These are phyloP conservation scores for Kuschelorhynchus macadamiae DNA, from an alignment of 2,888 invertebrate genomes.

Conservation along the genomic window DNA sequence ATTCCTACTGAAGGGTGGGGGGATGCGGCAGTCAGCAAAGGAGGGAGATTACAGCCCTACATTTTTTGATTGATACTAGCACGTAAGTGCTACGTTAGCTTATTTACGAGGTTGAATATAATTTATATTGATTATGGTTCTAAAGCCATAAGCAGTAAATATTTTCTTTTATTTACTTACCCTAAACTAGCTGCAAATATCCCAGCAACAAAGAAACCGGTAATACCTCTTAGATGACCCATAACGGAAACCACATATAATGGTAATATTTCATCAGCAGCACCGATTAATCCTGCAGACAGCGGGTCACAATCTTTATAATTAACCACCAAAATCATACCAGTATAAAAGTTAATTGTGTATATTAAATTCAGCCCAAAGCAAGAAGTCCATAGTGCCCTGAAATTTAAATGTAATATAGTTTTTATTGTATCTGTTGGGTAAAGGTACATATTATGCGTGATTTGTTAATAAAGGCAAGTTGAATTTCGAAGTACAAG, in stretches of 20 bases:
- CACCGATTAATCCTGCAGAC: slow-evolving; percentile 77
- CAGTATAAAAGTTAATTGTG: slow-evolving; percentile 89
- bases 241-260: slow-evolving; percentile 90
- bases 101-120: no score
- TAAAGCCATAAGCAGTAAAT: no score
- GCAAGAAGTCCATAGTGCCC: slow-evolving; percentile 83
- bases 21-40: no score
- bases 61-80: no score
- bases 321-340: slow-evolving; percentile 69
- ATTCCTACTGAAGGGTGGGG: no score
- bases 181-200: slow-evolving; percentile 96
- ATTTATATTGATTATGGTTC: no score
- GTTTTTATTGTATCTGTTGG: background rate
- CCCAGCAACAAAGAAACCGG: slow-evolving; percentile 95
- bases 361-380: slow-evolving; percentile 85
- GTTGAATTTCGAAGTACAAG: no score
- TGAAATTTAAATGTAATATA: slow-evolving; percentile 59
- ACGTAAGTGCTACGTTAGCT: no score
- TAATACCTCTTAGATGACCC: slow-evolving; percentile 82
- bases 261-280: slow-evolving; percentile 87
- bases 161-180: no score
- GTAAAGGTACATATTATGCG: background rate
- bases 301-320: slow-evolving; percentile 91
- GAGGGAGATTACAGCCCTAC: no score
- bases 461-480: no score